Percentiles rank a stretch among this genome's conserved stretches.
Evolutionary conservation across 2,888 invertebrate genomes (phyloP).

Genomic region (Apamea sordens): DNA sequence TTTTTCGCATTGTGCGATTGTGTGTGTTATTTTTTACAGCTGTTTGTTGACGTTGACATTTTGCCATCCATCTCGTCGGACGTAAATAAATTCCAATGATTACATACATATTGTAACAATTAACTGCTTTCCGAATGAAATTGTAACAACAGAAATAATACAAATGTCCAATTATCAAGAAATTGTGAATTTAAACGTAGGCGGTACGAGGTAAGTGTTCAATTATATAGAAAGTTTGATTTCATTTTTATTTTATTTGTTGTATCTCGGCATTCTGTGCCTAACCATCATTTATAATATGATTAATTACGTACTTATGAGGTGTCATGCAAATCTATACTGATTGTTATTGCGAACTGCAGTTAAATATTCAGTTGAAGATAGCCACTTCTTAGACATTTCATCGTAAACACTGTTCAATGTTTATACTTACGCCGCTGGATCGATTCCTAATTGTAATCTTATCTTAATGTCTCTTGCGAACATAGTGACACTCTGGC

Average conservation of each 20-base stretch:
- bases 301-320: conserved; percentile 2
- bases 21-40: conserved; percentile 64
- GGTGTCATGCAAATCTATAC: conserved; percentile 11
- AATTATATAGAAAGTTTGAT: conserved; percentile 60
- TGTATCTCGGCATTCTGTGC: conserved; percentile 1
- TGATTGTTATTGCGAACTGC: neutral
- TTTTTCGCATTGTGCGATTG: neutral
- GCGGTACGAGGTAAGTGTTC: conserved; percentile 95
- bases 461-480: conserved; percentile 1
- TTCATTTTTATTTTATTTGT: conserved; percentile 26
- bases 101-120: conserved; percentile 23
- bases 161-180: conserved; percentile 88
- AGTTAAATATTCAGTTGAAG: neutral
- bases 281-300: neutral
- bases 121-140: conserved; percentile 47
- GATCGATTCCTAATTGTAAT: conserved; percentile 21
- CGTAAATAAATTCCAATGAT: conserved; percentile 62
- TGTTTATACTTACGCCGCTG: conserved; percentile 26
- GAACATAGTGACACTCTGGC: neutral
- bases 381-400: neutral
- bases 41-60: conserved; percentile 73
- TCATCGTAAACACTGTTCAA: conserved; percentile 1
- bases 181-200: conserved; percentile 98
- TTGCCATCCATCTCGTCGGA: conserved; percentile 49
- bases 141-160: conserved; percentile 46